A percentile compares a stretch with the other conserved stretches of the same genome.
phyloP scores from a whole-genome alignment of 1,140 invertebrate species.

The Wasmannia auropunctata region DNA sequence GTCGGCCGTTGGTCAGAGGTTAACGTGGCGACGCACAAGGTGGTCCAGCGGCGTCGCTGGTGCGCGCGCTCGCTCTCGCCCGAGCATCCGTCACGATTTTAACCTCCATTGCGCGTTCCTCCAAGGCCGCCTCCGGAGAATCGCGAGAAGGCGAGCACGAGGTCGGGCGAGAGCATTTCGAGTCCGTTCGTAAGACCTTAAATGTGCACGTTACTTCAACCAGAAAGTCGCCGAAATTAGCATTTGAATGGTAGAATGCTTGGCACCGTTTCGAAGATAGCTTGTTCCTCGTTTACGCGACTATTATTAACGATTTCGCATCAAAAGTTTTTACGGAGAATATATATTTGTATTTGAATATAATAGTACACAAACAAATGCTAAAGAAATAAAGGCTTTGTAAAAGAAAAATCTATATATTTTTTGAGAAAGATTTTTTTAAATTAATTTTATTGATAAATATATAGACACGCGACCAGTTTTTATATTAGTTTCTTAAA shows the following conservation, averaged over 20 bases:
- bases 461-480: too few relatives aligned
- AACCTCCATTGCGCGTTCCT: slow-evolving; percentile 1
- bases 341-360: too few relatives aligned
- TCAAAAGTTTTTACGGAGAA: neutral
- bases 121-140: slow-evolving; percentile 12
- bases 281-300: neutral
- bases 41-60: slow-evolving; percentile 32
- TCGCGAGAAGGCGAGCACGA: neutral
- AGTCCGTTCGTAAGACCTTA: neutral
- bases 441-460: too few relatives aligned
- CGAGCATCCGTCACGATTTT: slow-evolving; percentile 38
- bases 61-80: slow-evolving; percentile 15
- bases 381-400: too few relatives aligned
- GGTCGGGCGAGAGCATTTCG: neutral
- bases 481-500: too few relatives aligned
- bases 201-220: neutral
- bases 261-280: neutral
- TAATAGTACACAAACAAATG: too few relatives aligned
- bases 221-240: neutral
- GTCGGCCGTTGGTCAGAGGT: slow-evolving; percentile 26
- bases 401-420: too few relatives aligned
- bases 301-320: neutral
- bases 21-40: slow-evolving; percentile 43
- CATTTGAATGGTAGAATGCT: neutral
- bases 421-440: too few relatives aligned